Percentiles rank a stretch among this genome's conserved stretches.
Conservation (phyloP, 2,888 invertebrate genomes). For the Pammene fasciana region DNA sequence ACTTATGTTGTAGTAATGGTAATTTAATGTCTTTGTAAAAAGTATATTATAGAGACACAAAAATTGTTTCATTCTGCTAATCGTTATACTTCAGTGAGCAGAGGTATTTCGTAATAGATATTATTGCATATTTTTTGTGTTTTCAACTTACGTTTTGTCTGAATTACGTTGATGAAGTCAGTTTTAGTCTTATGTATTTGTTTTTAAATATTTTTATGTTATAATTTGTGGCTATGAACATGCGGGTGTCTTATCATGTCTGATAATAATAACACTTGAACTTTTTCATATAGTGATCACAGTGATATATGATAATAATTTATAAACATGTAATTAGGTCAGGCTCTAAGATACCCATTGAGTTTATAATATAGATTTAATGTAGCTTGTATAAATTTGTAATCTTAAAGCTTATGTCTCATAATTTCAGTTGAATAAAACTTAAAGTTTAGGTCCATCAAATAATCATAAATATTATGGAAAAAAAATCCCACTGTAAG, state of each 20-base stretch:
- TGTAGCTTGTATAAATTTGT: not conserved
- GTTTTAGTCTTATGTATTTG: not conserved
- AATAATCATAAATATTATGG: too few species aligned
- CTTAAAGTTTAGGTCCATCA: too few species aligned
- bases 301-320: constrained; percentile 10
- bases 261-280: constrained; percentile 6
- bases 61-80: constrained; percentile 33
- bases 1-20: constrained; percentile 40
- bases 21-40: constrained; percentile 39
- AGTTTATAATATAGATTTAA: not conserved
- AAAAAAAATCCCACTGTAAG: too few species aligned
- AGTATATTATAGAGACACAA: constrained; percentile 27
- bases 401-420: too few species aligned
- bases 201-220: constrained; percentile 1
- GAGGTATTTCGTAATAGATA: constrained; percentile 47
- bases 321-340: constrained; percentile 19
- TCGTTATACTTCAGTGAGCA: constrained; percentile 51
- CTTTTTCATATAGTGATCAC: not conserved
- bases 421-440: too few species aligned
- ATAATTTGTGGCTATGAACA: not conserved
- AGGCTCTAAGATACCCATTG: constrained; percentile 2
- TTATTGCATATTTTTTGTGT: constrained; percentile 33
- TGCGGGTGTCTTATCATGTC: constrained; percentile 7
- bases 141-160: constrained; percentile 4
- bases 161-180: constrained; percentile 3